Evolutionary conservation across 1,140 invertebrate genomes (phyloP).

Genomic region (Zaprionus kolodkinae): DNA sequence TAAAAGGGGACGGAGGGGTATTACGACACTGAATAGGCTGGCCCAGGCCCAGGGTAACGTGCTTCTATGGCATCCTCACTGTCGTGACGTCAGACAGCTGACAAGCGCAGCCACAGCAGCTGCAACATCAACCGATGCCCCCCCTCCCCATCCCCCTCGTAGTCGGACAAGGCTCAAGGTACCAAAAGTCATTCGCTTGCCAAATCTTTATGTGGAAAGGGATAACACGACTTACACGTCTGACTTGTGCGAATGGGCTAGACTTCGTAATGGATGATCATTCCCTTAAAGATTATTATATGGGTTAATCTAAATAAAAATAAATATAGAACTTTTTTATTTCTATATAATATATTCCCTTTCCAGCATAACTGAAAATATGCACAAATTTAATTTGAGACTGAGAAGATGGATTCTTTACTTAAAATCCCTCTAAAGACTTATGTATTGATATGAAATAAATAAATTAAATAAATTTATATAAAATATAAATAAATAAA

Average conservation of each 20-base stretch:
- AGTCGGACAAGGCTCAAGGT: slow-evolving; percentile 14
- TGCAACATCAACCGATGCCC: neutral
- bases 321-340: too few species aligned
- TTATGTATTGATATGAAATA: too few species aligned
- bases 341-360: too few species aligned
- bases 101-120: slow-evolving; percentile 24
- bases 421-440: too few species aligned
- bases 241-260: neutral
- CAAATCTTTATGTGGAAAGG: neutral
- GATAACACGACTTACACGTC: neutral
- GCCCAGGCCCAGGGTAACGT: slow-evolving; percentile 9
- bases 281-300: neutral
- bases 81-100: slow-evolving; percentile 33
- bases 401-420: too few species aligned
- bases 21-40: slow-evolving; percentile 62
- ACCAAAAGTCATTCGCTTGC: slow-evolving; percentile 23
- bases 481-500: too few species aligned
- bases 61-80: slow-evolving; percentile 20
- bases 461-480: too few species aligned
- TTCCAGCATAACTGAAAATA: too few species aligned
- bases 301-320: too few species aligned
- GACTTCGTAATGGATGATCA: neutral
- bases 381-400: too few species aligned
- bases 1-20: neutral
- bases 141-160: neutral